These are phyloP conservation scores for Megalops atlanticus DNA, from an alignment of 2,113 vertebrate genomes.

Conservation along the genomic window DNA sequence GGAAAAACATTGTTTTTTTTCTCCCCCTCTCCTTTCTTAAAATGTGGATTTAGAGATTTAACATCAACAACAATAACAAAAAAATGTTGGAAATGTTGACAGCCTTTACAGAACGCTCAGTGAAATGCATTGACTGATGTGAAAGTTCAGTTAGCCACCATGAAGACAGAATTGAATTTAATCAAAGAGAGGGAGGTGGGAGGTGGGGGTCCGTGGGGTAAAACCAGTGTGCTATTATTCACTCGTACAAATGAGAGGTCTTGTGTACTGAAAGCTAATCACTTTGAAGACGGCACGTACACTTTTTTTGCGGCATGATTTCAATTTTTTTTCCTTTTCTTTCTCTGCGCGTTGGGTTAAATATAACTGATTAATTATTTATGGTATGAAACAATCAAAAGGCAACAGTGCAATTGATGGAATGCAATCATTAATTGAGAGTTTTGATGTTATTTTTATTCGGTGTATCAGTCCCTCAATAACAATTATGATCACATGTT, in stretches of 20 bases:
- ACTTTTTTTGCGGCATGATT: background rate
- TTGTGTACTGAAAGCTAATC: background rate
- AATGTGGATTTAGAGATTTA: background rate
- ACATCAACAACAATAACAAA: too few species aligned
- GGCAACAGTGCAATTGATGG: background rate
- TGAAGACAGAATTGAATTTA: slow-evolving; percentile 1
- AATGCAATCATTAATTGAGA: background rate
- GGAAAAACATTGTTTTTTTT: slow-evolving; percentile 6
- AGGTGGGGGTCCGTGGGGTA: background rate
- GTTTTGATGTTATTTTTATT: background rate
- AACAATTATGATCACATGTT: background rate
- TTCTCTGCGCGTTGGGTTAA: background rate
- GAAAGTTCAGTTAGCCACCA: background rate
- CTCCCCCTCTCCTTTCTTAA: background rate
- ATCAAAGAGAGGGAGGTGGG: slow-evolving; percentile 4
- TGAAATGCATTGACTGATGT: background rate
- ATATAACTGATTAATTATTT: background rate
- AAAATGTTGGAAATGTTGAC: slow-evolving; percentile 3
- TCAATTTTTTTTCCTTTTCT: background rate
- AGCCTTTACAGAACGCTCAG: background rate
- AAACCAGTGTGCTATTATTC: background rate
- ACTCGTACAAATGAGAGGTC: background rate
- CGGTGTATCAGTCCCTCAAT: background rate
- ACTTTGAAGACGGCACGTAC: background rate
- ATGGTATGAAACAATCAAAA: background rate